Base-by-base conservation (phyloP, 2,888 invertebrate species). In the Chloroclystis v-ata region DNA sequence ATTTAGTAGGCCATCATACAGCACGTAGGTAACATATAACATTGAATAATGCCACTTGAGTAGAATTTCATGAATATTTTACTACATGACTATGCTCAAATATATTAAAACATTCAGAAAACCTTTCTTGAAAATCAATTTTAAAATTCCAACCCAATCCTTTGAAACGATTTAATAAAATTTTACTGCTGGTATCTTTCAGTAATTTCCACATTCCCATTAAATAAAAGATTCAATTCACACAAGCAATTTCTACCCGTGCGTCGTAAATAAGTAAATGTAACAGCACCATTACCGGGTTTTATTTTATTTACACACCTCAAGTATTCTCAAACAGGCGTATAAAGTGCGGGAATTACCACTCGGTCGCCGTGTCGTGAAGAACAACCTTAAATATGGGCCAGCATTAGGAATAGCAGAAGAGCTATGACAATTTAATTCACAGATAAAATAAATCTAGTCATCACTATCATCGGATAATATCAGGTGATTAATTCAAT, bases 281-380 rank as follows among this genome's bases (percentile, higher is more conserved):
- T 70, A 69, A 75, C 70, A 71, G 65, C 60, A 55, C 73, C 70
- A 73, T 79, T 78, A 78, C 70, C 59, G 60, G 72, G 65, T 72
- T 77, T 80, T 75, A 80, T 78, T 80, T 80, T 79, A 79, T 79
- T 78, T 78, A 75, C 74, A 67, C 72, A 71, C 70, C 72, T 77
- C 67, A 70, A 72, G 65, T 69, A 68, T 72, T 65, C 69, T 67
- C 65, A 70, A 69, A 69, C 67, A 74, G 69, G 72, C 70, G 69
- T 68, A 70, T 75, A 67, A 75, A 76, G 69, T 74, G 76, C 77
- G 78, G 69, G 79, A 79, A 82, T 75, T 71, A 66, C 68, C 74
- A 70, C 68, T 67, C 62, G 68, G 70, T 61, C 58, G 63, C 63
- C 56, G 56, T 70, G 65, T 69, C 65, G 63, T 60, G 59, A 54